A percentile compares a stretch with the other conserved stretches of the same genome.
phyloP scores from a whole-genome alignment of 2,888 invertebrate genomes.

The Idaea aversata region DNA sequence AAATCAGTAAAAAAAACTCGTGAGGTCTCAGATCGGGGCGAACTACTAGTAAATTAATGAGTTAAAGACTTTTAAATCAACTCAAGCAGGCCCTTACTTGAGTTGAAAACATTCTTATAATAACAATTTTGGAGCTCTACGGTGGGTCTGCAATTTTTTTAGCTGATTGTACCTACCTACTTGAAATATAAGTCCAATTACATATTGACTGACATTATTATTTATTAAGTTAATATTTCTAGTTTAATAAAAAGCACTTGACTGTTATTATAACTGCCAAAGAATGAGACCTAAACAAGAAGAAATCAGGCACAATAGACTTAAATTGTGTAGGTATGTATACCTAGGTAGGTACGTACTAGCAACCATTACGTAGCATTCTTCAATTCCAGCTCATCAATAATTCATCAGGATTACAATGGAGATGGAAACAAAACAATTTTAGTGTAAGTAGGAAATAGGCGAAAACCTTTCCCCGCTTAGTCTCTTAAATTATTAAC shows the following conservation, averaged over 20 bases:
- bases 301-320: not conserved
- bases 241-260: not conserved
- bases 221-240: not conserved
- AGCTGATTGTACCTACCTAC: no score
- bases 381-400: slow-evolving; percentile 24
- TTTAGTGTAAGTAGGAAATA: slow-evolving; percentile 68
- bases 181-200: no score
- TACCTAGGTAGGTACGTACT: not conserved
- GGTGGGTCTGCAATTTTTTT: no score
- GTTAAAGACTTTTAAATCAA: no score
- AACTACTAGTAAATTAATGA: no score
- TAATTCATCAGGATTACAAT: slow-evolving; percentile 53
- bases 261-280: not conserved
- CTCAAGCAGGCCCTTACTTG: no score
- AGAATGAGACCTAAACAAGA: not conserved
- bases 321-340: not conserved
- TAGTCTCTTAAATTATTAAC: slow-evolving; percentile 78
- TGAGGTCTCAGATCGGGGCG: no score
- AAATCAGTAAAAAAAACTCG: no score
- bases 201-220: no score
- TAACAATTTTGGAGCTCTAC: no score
- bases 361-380: not conserved
- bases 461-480: slow-evolving; percentile 61
- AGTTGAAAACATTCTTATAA: no score
- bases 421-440: slow-evolving; percentile 63